These are phyloP conservation scores for Nipponacmea schrenckii DNA, from an alignment of 2,888 invertebrate genomes.

Conservation along the genomic window DNA sequence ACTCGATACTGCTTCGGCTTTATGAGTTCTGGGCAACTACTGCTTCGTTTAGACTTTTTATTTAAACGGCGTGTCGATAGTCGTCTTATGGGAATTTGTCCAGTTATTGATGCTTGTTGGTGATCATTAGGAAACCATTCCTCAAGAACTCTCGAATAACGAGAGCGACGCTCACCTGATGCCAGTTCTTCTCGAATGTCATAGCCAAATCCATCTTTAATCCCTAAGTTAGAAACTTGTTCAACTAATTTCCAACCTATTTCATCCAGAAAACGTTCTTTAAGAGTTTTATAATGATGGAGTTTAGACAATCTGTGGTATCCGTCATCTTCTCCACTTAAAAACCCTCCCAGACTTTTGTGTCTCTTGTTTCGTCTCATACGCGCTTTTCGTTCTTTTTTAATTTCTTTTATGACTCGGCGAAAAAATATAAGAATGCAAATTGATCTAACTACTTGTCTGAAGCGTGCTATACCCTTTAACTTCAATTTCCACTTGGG, in stretches of 20 bases:
- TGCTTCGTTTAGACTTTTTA: background rate
- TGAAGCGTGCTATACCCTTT: slow-evolving; percentile 13
- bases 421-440: slow-evolving; percentile 9
- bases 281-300: background rate
- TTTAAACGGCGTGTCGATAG: background rate
- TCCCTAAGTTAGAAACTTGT: slow-evolving; percentile 10
- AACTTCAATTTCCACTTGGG: background rate
- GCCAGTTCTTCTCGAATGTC: background rate
- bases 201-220: slow-evolving; percentile 2
- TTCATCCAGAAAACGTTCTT: slow-evolving; percentile 15
- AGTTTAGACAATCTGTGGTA: background rate
- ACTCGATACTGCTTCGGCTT: background rate
- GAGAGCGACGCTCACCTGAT: background rate
- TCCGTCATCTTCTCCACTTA: slow-evolving; percentile 3
- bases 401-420: background rate
- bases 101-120: background rate
- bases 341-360: background rate
- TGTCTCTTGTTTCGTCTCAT: background rate
- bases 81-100: background rate
- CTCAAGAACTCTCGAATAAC: background rate
- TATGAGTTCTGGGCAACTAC: background rate
- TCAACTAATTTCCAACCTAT: slow-evolving; percentile 12
- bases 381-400: background rate
- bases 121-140: background rate
- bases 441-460: slow-evolving; percentile 13